Evolutionary conservation across 2,888 invertebrate genomes (phyloP).

Genomic region (Drosophila meridionalis): DNA sequence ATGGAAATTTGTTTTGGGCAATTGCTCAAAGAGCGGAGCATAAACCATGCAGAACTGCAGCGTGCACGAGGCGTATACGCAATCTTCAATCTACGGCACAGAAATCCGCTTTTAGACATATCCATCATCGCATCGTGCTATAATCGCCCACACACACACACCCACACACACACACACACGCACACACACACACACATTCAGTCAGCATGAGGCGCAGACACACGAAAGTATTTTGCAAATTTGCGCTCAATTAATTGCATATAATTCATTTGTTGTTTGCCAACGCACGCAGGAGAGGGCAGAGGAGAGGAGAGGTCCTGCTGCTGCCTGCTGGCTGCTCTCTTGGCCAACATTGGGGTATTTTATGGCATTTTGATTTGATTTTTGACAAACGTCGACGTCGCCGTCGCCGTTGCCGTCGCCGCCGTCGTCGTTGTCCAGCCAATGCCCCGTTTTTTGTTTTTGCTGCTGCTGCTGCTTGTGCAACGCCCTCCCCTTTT

Average conservation of each 20-base stretch:
- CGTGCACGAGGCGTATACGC: constrained; percentile 56
- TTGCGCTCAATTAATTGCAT: constrained; percentile 83
- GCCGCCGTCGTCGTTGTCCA: constrained; percentile 35
- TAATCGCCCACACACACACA: constrained; percentile 48
- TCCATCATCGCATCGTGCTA: constrained; percentile 69
- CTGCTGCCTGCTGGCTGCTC: constrained; percentile 1
- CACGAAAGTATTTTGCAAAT: constrained; percentile 80
- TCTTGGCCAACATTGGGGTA: constrained; percentile 58
- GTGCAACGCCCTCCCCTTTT: constrained; percentile 42
- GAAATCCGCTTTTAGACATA: constrained; percentile 53
- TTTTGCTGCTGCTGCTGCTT: constrained; percentile 7
- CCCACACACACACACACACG: constrained; percentile 16
- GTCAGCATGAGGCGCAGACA: constrained; percentile 49
- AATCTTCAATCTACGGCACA: constrained; percentile 54
- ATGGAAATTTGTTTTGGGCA: constrained; percentile 26
- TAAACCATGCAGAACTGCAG: constrained; percentile 25
- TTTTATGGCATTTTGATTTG: constrained; percentile 82
- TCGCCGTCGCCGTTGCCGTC: constrained; percentile 25
- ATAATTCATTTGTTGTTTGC: constrained; percentile 82
- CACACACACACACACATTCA: constrained; percentile 13
- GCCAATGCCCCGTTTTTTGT: constrained; percentile 48
- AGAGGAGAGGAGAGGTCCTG: background rate
- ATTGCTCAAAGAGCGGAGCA: constrained; percentile 31
- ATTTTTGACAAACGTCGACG: constrained; percentile 72
- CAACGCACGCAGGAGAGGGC: constrained; percentile 20